phyloP scores from a whole-genome alignment of 37 sponge, comb jelly and placozoan species.

The Ianthella basta region DNA sequence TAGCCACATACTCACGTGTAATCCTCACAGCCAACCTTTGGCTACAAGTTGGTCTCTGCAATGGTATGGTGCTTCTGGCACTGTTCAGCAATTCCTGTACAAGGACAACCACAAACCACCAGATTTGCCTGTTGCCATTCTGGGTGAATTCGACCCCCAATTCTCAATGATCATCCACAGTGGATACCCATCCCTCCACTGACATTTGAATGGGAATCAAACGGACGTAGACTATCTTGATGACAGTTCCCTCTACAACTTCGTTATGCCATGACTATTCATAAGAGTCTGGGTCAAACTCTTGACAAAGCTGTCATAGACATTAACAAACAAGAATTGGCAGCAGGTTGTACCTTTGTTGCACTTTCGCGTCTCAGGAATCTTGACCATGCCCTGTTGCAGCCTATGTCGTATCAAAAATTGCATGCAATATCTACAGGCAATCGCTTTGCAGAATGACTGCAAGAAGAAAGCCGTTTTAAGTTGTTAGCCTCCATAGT shows the following conservation, averaged over 20 bases:
- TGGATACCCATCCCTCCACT: constrained; percentile 4
- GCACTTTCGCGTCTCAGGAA: constrained; percentile 23
- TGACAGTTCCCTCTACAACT: constrained; percentile 20
- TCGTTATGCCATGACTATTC: constrained; percentile 42
- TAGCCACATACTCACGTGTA: no score
- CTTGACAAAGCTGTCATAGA: constrained; percentile 51
- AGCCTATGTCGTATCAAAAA: constrained; percentile 38
- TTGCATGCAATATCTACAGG: constrained; percentile 15
- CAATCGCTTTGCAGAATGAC: no score
- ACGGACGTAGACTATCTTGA: not conserved
- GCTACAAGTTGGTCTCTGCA: no score
- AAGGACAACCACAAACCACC: no score
- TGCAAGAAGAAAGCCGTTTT: no score
- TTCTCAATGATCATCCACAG: not conserved
- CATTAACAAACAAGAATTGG: constrained; percentile 15
- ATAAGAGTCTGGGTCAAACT: constrained; percentile 42
- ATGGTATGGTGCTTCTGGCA: no score
- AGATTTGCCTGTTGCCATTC: no score
- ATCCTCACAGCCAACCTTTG: no score
- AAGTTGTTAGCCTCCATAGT: no score
- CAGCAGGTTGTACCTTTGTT: constrained; percentile 46
- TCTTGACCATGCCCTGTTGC: constrained; percentile 27
- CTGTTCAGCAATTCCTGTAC: no score
- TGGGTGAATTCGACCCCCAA: no score
- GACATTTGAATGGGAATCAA: constrained; percentile 8